A percentile compares a stretch with the other conserved stretches of the same genome.
Evolutionary conservation across 2,797 vertebrate species (phyloP).

Genomic region (Manis pentadactyla): DNA sequence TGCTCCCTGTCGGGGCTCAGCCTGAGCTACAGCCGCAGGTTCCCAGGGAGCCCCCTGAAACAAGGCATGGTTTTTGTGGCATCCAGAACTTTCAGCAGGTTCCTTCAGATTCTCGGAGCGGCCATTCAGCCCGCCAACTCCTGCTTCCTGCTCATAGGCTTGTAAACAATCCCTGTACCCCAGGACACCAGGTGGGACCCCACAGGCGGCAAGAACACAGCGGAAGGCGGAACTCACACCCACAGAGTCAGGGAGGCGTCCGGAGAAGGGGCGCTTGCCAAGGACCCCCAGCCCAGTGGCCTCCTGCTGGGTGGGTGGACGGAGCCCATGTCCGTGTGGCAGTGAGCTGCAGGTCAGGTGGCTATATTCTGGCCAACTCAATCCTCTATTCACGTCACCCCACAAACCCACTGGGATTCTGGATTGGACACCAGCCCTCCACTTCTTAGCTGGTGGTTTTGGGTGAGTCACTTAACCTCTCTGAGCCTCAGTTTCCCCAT

Average conservation of each 20-base stretch:
- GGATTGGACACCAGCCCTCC: neutral
- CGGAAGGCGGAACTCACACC: neutral
- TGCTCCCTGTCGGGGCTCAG: fast-evolving
- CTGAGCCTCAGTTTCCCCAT: neutral
- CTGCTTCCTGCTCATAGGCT: neutral
- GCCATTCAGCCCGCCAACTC: neutral
- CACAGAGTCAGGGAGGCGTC: neutral
- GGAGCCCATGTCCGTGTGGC: fast-evolving
- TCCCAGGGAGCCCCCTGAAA: no score
- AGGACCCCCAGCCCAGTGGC: fast-evolving
- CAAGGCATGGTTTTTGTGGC: fast-evolving
- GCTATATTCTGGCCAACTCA: fast-evolving
- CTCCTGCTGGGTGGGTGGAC: neutral
- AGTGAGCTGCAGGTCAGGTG: fast-evolving
- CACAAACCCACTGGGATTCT: neutral
- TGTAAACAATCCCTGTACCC: fast-evolving
- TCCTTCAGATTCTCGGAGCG: neutral
- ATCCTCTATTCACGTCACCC: fast-evolving
- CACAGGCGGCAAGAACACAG: neutral
- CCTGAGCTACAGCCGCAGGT: fast-evolving
- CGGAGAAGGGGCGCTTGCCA: neutral
- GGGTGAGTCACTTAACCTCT: neutral
- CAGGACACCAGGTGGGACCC: fast-evolving
- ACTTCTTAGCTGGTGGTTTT: neutral
- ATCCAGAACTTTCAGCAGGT: neutral